Percentiles rank a stretch among this genome's conserved stretches.
phyloP scores from a whole-genome alignment of 2,888 invertebrate species.

The Odontocerum albicorne region DNA sequence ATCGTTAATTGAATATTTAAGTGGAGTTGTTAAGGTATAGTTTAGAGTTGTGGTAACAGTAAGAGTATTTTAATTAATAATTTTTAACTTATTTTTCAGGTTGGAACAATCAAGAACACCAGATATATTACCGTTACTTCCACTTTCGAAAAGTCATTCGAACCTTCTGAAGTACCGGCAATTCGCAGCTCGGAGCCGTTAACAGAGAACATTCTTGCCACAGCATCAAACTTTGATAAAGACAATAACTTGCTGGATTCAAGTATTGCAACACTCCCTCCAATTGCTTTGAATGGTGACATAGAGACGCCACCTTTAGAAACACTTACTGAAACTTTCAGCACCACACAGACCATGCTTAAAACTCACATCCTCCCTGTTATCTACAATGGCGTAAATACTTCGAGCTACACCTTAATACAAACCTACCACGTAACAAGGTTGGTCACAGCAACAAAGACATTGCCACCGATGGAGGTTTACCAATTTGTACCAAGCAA shows the following conservation, averaged over 20 bases:
- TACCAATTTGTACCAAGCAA: constrained; percentile 86
- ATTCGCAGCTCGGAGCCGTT: constrained; percentile 71
- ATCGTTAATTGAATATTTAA: too few species aligned
- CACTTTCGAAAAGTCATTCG: constrained; percentile 78
- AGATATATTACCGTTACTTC: constrained; percentile 86
- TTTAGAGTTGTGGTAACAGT: too few species aligned
- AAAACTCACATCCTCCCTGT: constrained; percentile 89
- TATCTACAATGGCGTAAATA: constrained; percentile 71
- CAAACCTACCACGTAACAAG: constrained; percentile 88
- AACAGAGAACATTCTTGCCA: constrained; percentile 85
- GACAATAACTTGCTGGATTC: constrained; percentile 70
- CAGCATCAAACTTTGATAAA: constrained; percentile 73
- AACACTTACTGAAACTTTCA: constrained; percentile 88
- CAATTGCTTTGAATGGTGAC: constrained; percentile 73
- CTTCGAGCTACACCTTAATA: constrained; percentile 77
- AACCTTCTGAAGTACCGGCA: constrained; percentile 57
- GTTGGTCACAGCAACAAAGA: constrained; percentile 87
- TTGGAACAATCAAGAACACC: constrained; percentile 84
- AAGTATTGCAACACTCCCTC: constrained; percentile 80
- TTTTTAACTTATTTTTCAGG: constrained; percentile 57
- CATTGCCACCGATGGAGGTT: constrained; percentile 82
- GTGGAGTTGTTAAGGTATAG: too few species aligned
- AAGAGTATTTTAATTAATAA: too few species aligned
- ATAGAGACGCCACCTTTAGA: constrained; percentile 85
- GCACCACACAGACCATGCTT: constrained; percentile 84